A percentile compares a stretch with the other conserved stretches of the same genome.
Conservation (phyloP, 64 coral and sea anemone genomes). For the Exaiptasia diaphana region DNA sequence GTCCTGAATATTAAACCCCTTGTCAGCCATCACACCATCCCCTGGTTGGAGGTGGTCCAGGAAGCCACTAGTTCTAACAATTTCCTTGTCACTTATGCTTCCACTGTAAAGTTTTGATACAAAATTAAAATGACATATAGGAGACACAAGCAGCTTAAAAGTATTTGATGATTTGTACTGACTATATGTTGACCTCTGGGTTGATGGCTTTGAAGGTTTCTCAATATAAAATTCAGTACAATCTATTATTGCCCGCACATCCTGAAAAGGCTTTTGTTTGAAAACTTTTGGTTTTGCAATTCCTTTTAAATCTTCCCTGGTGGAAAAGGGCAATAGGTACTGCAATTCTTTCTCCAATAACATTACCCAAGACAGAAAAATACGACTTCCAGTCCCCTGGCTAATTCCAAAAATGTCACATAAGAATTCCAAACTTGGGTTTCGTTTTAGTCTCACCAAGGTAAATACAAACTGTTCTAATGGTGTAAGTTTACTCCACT, state of each 20-base stretch:
- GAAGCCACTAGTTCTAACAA: conserved; percentile 22
- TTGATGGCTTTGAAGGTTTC: conserved; percentile 61
- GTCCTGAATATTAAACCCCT: conserved; percentile 20
- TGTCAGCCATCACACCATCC: conserved; percentile 31
- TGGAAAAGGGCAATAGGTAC: conserved; percentile 42
- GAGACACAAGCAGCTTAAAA: conserved; percentile 28
- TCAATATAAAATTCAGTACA: conserved; percentile 68
- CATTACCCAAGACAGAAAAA: conserved; percentile 34
- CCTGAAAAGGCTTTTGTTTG: conserved; percentile 26
- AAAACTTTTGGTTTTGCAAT: background rate
- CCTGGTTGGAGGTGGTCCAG: background rate
- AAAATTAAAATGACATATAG: conserved; percentile 26
- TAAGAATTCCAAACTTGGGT: conserved; percentile 34
- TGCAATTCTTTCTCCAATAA: conserved; percentile 18
- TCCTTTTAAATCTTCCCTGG: conserved; percentile 5
- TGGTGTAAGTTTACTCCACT: conserved; percentile 16
- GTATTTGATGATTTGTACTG: conserved; percentile 40
- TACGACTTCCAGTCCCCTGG: conserved; percentile 4
- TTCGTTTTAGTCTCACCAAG: conserved; percentile 11
- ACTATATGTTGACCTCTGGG: conserved; percentile 52
- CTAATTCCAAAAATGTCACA: conserved; percentile 38
- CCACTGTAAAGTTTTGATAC: conserved; percentile 24
- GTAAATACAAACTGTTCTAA: conserved; percentile 44
- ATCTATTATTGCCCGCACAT: conserved; percentile 77
- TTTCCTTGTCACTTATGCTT: conserved; percentile 51